phyloP scores from a whole-genome alignment of 2,113 vertebrate species.

The Poecile atricapillus region DNA sequence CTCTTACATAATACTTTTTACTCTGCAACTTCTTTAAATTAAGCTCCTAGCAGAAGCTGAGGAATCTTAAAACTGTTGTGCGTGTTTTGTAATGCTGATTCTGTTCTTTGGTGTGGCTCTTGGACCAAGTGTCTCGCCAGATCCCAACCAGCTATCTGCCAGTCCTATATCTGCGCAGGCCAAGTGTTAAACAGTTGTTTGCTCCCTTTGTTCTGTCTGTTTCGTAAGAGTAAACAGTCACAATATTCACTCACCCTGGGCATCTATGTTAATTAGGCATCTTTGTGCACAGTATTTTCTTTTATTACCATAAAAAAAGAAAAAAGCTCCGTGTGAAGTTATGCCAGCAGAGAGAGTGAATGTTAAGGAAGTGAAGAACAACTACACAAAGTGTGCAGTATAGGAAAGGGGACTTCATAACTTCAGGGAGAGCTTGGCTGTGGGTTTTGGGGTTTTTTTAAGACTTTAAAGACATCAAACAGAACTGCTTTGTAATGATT shows the following conservation, averaged over 20 bases:
- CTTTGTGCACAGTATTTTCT: conserved; percentile 1
- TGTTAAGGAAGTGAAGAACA: neutral
- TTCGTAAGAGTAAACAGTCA: conserved; percentile 13
- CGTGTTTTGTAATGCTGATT: neutral
- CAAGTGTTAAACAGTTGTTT: neutral
- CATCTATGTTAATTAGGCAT: conserved; percentile 26
- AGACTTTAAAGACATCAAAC: conserved; percentile 29
- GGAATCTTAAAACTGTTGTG: neutral
- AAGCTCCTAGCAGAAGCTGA: neutral
- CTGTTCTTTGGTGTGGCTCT: neutral
- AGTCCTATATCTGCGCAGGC: neutral
- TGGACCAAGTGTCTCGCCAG: neutral
- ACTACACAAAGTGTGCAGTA: neutral
- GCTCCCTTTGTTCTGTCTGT: neutral
- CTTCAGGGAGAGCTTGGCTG: neutral
- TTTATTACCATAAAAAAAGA: neutral
- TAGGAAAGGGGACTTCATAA: neutral
- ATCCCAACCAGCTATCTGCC: neutral
- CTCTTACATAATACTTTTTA: neutral
- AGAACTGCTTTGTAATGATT: conserved; percentile 9
- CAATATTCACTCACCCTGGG: neutral
- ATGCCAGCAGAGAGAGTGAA: neutral
- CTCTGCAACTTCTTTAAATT: neutral
- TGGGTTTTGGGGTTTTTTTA: neutral
- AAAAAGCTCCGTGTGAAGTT: neutral